Conservation (phyloP, 2,797 vertebrate species). For the Sebastes paucispinis region DNA sequence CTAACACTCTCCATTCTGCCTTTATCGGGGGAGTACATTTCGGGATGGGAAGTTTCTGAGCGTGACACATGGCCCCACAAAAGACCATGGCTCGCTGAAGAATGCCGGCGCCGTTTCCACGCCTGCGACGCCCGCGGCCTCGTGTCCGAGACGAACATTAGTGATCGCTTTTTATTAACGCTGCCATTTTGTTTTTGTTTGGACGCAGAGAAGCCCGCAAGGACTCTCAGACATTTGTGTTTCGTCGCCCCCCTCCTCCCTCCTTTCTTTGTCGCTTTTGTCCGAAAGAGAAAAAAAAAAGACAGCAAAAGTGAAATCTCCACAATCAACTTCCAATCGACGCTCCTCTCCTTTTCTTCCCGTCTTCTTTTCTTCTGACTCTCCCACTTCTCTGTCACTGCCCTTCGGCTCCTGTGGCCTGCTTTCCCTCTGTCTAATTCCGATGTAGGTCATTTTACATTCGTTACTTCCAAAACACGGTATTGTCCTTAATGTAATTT, state of each 20-base stretch:
- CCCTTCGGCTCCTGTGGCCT: constrained; percentile 67
- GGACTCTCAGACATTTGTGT: constrained; percentile 83
- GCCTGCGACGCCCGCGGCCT: constrained; percentile 90
- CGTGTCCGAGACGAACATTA: constrained; percentile 87
- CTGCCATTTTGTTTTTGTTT: constrained; percentile 87
- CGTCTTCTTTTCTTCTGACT: constrained; percentile 32
- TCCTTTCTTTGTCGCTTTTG: constrained; percentile 79
- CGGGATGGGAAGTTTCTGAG: constrained; percentile 84
- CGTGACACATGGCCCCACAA: constrained; percentile 90
- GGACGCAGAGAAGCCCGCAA: constrained; percentile 82
- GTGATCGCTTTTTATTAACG: constrained; percentile 91
- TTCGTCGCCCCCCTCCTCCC: constrained; percentile 21
- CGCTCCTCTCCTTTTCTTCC: constrained; percentile 65
- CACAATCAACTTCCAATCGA: constrained; percentile 87
- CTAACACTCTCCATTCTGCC: constrained; percentile 76
- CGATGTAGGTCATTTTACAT: constrained; percentile 90
- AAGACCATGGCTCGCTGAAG: constrained; percentile 85
- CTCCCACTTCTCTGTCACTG: constrained; percentile 32
- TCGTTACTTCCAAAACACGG: constrained; percentile 81
- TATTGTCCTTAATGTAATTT: constrained; percentile 86
- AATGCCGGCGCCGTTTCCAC: constrained; percentile 76
- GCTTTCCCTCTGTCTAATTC: constrained; percentile 80
- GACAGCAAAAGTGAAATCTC: constrained; percentile 86
- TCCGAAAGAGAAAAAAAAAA: constrained; percentile 72
- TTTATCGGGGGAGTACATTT: constrained; percentile 85